Percentiles rank a stretch among this genome's conserved stretches.
Evolutionary conservation across 2,888 invertebrate species (phyloP).

Genomic region (Eucriotettix oculatus): DNA sequence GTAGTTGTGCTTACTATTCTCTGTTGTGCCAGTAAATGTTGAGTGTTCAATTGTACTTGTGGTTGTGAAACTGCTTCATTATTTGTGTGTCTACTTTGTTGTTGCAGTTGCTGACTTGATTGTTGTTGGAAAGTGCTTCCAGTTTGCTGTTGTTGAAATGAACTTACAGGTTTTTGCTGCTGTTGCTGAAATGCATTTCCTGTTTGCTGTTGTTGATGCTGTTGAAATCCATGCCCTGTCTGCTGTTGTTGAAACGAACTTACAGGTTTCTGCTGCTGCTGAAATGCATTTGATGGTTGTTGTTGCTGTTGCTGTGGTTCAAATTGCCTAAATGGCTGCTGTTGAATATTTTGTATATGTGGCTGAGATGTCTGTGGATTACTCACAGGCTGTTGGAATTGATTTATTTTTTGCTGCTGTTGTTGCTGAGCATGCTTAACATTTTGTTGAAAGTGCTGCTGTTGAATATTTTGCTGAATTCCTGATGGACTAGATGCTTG

Average conservation of each 20-base stretch:
- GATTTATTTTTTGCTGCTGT: slow-evolving; percentile 18
- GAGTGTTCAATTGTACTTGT: slow-evolving; percentile 15
- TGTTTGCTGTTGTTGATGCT: slow-evolving; percentile 34
- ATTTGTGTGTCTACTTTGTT: slow-evolving; percentile 2
- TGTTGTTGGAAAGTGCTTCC: slow-evolving; percentile 1
- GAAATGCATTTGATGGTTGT: slow-evolving; percentile 18
- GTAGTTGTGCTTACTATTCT: slow-evolving; percentile 3
- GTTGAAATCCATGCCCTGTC: slow-evolving; percentile 2
- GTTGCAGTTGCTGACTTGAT: slow-evolving; percentile 11
- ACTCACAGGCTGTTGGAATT: slow-evolving; percentile 15
- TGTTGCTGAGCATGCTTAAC: slow-evolving; percentile 19
- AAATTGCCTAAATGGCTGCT: slow-evolving; percentile 18
- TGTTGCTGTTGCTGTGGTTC: slow-evolving; percentile 22
- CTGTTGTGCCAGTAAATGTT: slow-evolving; percentile 11
- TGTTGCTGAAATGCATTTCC: slow-evolving; percentile 7
- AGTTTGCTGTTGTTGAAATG: slow-evolving; percentile 10
- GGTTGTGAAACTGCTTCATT: neutral
- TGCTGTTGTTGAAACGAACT: slow-evolving; percentile 10
- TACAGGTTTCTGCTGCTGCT: slow-evolving; percentile 18
- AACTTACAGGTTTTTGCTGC: slow-evolving; percentile 2
- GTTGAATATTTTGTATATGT: neutral
- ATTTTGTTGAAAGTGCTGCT: slow-evolving; percentile 8
- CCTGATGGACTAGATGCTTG: neutral
- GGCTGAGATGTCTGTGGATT: slow-evolving; percentile 8
- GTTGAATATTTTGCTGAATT: slow-evolving; percentile 1